Evolutionary conservation across 2,888 invertebrate genomes (phyloP).

Genomic region (Petrolisthes manimaculis): DNA sequence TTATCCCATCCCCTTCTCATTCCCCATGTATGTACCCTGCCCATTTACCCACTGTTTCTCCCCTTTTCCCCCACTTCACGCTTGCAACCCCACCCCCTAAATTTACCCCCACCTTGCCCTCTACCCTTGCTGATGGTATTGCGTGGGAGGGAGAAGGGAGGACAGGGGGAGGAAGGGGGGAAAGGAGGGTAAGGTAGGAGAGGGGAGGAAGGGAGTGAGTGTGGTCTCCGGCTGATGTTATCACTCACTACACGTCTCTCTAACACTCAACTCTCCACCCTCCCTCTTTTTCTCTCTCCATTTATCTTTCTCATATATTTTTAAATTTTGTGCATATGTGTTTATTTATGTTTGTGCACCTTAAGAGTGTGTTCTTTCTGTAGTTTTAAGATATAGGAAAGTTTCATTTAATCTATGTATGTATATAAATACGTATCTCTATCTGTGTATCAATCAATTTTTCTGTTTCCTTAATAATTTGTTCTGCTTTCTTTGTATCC

Average conservation of each 20-base stretch:
- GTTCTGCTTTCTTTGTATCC: too few species aligned
- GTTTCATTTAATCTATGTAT: too few species aligned
- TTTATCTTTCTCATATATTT: too few species aligned
- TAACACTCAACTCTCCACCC: constrained; percentile 22
- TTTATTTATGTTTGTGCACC: not conserved
- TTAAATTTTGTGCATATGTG: not conserved
- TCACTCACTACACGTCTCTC: constrained; percentile 35
- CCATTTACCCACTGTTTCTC: not conserved
- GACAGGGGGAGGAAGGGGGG: not conserved
- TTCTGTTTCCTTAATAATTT: too few species aligned
- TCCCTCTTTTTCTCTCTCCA: not conserved
- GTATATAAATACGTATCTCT: too few species aligned
- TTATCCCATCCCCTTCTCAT: not conserved
- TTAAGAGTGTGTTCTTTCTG: too few species aligned
- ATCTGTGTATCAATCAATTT: too few species aligned
- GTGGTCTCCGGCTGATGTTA: constrained; percentile 28
- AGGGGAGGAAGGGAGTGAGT: constrained; percentile 19
- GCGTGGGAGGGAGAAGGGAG: constrained; percentile 7
- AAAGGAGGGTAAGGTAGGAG: constrained; percentile 15
- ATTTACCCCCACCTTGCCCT: not conserved
- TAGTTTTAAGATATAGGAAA: too few species aligned
- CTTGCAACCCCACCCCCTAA: not conserved
- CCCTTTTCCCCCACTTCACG: not conserved
- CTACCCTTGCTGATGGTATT: not conserved
- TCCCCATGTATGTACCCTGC: not conserved